Evolutionary conservation across 2,797 vertebrate genomes (phyloP), one percentile per base, ranked within the genome.

Genomic region (Novumbra hubbsi): DNA sequence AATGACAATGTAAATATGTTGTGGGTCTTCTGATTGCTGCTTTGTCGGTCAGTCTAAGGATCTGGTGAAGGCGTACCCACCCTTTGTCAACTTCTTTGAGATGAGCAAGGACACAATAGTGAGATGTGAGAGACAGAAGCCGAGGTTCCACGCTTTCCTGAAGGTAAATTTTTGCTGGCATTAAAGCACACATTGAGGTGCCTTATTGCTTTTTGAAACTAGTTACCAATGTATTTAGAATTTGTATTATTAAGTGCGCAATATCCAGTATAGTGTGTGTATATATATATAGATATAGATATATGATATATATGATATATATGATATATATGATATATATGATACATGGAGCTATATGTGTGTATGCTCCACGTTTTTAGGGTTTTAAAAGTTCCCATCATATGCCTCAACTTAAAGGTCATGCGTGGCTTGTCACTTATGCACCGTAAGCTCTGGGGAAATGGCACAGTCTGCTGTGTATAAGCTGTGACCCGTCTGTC

Each of bases 51-150:
- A 99, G 98, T 98, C 98, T 65, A 95, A 94, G 87, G 97, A 99
- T 84, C 92, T 99, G 91, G 89, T 99, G 82, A 98, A 95, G 92
- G 95, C 94, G 14, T 99, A 99, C 55, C 98, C 98, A 27, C 96
- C 98, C 0, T 99, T 99, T 89, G 96, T 99, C 89, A 99, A 99
- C 92, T 99, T 99, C 81, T 99, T 99, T 82, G 98, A 99, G 94
- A 98, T 99, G 97, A 98, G 97, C 90, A 99, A 99, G 84, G 98
- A 99, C 85, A 98, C 95, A 0, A 96, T 99, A 86, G 95, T 96
- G 77, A 94, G 91, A 68, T 99, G 98, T 92, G 98, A 98, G 88
- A 98, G 94, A 88, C 96, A 94, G 87, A 99, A 99, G 80, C 96
- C 98, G 30, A 94, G 98, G 74, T 99, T 99, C 92, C 98, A 99